Conservation (phyloP, 2,888 invertebrate genomes). For the Allacma fusca region DNA sequence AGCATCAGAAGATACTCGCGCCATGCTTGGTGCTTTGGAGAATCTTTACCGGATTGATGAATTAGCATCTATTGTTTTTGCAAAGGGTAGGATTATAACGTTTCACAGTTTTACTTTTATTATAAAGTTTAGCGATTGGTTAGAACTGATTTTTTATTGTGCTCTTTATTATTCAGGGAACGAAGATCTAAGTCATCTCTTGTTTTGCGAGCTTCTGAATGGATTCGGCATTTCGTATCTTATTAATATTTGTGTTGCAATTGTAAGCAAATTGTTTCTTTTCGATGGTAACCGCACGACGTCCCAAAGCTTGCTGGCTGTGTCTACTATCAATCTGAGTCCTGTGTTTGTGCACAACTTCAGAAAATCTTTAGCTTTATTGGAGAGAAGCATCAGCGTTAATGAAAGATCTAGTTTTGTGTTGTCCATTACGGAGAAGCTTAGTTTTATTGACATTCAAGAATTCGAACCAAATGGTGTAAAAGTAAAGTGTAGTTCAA, state of each 20-base stretch:
- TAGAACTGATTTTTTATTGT: constrained; percentile 6
- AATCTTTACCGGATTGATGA: constrained; percentile 60
- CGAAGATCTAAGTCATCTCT: constrained; percentile 60
- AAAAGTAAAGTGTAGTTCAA: constrained; percentile 35
- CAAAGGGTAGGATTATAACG: constrained; percentile 58
- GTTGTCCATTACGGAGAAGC: constrained; percentile 60
- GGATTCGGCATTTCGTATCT: constrained; percentile 61
- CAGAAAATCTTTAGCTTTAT: constrained; percentile 57
- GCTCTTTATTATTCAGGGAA: constrained; percentile 52
- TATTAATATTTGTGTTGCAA: constrained; percentile 58
- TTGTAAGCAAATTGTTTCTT: constrained; percentile 58
- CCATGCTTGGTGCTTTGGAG: constrained; percentile 59
- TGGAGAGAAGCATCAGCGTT: constrained; percentile 58
- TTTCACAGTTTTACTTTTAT: not conserved
- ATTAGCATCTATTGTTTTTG: constrained; percentile 59
- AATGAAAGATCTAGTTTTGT: constrained; percentile 61
- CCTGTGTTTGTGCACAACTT: constrained; percentile 60
- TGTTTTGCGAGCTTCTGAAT: constrained; percentile 60
- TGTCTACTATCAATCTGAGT: constrained; percentile 56
- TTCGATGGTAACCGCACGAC: constrained; percentile 59
- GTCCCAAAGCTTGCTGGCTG: constrained; percentile 59
- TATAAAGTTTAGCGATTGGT: not conserved
- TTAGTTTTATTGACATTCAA: constrained; percentile 59
- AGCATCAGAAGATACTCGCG: constrained; percentile 59
- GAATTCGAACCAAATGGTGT: constrained; percentile 43